Base-by-base conservation (phyloP, 2,797 vertebrate species). In the Lepilemur ruficaudatus region DNA sequence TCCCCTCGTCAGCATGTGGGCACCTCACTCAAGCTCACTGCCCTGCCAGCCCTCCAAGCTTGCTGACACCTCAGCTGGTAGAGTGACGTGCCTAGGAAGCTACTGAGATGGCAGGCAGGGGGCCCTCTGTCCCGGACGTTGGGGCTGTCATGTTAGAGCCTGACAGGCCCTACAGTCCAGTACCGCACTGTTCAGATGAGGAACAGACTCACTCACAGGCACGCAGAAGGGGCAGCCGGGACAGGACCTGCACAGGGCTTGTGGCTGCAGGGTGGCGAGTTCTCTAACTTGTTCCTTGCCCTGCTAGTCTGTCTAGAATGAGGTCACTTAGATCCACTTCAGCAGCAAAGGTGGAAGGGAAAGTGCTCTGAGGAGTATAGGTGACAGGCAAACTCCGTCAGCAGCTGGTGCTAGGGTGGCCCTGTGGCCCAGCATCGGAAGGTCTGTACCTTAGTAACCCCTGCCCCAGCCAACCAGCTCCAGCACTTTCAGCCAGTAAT, bases 401-500 rank as follows among this genome's bases (percentile, higher is more conserved):
- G 30, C 65, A 76, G 57, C 2, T 7, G 5, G 15, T n/a, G 25
- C 23, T 10, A 23, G 73, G 32, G 17, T 20, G 75, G 9, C 1
- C 0, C 52, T 14, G 2, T 5, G 46, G 67, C 55, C 83, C 28
- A 4, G n/a, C 0, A 0, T 61, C 14, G 7, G 50, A n/a, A 4
- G 2, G 15, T 23, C 57, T 73, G 0, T 41, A 10, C 32, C 61
- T 43, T 23, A 63, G 63, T 35, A 22, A 57, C 32, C 2, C 80
- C 76, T 48, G 52, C 61, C 73, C 57, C 4, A 11, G 2, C 35
- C n/a, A 9, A 59, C 17, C 22, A 18, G 38, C 22, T 70, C 17
- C 7, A 0, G 35, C n/a, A 20, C 70, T 28, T 35, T 3, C 65
- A 69, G 32, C 52, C 28, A 65, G 63, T 7, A 41, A n/a, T 87